These are phyloP conservation scores for Phorcus lineatus DNA, from an alignment of 2,888 invertebrate genomes.

Conservation along the genomic window DNA sequence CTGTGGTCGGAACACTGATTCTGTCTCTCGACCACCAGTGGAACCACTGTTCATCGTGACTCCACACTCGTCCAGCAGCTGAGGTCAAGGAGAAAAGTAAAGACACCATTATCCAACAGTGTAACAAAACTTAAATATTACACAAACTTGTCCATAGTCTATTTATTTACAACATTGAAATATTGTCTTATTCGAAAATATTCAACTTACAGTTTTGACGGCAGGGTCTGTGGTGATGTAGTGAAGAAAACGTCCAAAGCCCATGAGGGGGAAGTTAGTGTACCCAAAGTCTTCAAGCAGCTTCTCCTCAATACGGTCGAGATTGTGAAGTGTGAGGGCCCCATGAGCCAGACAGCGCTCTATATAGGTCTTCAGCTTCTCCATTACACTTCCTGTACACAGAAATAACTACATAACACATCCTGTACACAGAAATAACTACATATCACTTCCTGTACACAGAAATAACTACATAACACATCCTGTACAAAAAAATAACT, in stretches of 20 bases:
- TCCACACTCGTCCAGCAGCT: slow-evolving; percentile 67
- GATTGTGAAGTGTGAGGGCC: slow-evolving; percentile 56
- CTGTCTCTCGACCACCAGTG: slow-evolving; percentile 39
- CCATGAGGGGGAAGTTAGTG: slow-evolving; percentile 60
- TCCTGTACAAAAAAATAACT: too few species aligned
- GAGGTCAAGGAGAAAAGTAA: neutral
- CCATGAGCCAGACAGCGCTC: slow-evolving; percentile 65
- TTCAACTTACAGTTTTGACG: slow-evolving; percentile 55
- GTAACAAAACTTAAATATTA: neutral
- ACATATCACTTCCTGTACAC: slow-evolving; percentile 56
- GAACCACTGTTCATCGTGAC: slow-evolving; percentile 54
- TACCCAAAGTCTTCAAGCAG: slow-evolving; percentile 66
- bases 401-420: neutral
- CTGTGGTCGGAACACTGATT: slow-evolving; percentile 49
- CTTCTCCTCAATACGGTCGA: slow-evolving; percentile 69
- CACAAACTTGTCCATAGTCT: neutral
- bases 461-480: neutral
- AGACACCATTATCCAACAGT: neutral
- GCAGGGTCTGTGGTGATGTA: slow-evolving; percentile 56
- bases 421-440: too few species aligned
- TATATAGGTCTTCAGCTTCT: slow-evolving; percentile 60
- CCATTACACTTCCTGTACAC: slow-evolving; percentile 56
- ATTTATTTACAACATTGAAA: neutral
- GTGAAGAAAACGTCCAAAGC: slow-evolving; percentile 66
- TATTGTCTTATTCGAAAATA: neutral